These are phyloP conservation scores for Coelogynopora nodosa DNA, from an alignment of 2,888 invertebrate species.

Conservation along the genomic window DNA sequence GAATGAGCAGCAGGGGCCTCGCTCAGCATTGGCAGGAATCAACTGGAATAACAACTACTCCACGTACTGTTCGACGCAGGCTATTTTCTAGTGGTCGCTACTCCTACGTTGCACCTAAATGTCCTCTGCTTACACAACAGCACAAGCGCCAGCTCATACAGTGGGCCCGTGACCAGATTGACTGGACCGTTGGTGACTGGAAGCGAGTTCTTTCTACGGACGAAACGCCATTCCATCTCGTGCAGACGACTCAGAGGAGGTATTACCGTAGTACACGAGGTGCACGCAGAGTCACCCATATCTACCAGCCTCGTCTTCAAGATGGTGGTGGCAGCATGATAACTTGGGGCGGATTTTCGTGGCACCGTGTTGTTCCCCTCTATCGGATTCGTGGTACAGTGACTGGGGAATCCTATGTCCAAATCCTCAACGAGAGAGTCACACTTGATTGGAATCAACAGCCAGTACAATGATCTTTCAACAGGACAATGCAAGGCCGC, in stretches of 20 bases:
- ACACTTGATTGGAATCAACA: no score
- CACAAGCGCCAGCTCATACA: no score
- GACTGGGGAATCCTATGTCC: not conserved
- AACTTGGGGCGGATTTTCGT: not conserved
- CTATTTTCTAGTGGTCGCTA: no score
- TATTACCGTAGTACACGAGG: not conserved
- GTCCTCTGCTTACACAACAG: no score
- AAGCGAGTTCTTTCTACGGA: not conserved
- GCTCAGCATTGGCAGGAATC: no score
- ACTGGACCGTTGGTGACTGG: no score
- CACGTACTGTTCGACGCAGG: no score
- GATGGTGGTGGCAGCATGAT: not conserved
- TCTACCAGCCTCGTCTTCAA: not conserved
- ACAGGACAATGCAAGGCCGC: not conserved
- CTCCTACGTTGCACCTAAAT: no score
- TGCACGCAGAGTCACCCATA: not conserved
- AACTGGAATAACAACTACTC: no score
- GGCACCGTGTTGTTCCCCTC: not conserved
- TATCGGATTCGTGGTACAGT: not conserved
- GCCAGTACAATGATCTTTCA: no score
- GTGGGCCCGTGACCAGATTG: no score
- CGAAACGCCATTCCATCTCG: not conserved
- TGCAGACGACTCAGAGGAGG: not conserved
- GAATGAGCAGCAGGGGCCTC: no score
- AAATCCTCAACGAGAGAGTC: not conserved